These are phyloP conservation scores for Tribolium freemani DNA, from an alignment of 2,888 invertebrate species.

Conservation along the genomic window DNA sequence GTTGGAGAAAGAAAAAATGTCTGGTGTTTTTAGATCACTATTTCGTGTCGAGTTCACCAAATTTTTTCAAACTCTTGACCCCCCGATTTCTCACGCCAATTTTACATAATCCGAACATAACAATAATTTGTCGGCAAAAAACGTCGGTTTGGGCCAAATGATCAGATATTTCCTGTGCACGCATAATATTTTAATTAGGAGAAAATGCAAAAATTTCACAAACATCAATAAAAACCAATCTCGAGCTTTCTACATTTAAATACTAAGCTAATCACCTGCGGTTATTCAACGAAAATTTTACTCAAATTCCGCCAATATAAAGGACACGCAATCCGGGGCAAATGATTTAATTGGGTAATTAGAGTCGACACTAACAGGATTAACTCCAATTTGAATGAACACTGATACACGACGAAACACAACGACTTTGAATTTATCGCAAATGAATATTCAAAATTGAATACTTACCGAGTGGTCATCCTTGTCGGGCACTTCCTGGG, in stretches of 20 bases:
- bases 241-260: neutral
- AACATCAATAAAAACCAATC: neutral
- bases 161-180: neutral
- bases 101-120: neutral
- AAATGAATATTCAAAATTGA: neutral
- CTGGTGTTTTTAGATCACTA: too few species aligned
- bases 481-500: conserved; percentile 11
- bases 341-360: conserved; percentile 20
- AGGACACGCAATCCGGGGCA: neutral
- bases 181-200: neutral
- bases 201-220: neutral
- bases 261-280: neutral
- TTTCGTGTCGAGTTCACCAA: too few species aligned
- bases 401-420: neutral
- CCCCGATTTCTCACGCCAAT: neutral
- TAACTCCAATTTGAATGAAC: neutral
- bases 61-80: too few species aligned
- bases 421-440: neutral
- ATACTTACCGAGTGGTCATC: conserved; percentile 9
- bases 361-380: conserved; percentile 1
- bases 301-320: conserved; percentile 2
- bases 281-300: neutral
- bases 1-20: too few species aligned
- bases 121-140: neutral
- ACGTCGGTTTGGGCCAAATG: neutral